Evolutionary conservation across 1,140 invertebrate genomes (phyloP).

Genomic region (Cyphomyrmex costatus): DNA sequence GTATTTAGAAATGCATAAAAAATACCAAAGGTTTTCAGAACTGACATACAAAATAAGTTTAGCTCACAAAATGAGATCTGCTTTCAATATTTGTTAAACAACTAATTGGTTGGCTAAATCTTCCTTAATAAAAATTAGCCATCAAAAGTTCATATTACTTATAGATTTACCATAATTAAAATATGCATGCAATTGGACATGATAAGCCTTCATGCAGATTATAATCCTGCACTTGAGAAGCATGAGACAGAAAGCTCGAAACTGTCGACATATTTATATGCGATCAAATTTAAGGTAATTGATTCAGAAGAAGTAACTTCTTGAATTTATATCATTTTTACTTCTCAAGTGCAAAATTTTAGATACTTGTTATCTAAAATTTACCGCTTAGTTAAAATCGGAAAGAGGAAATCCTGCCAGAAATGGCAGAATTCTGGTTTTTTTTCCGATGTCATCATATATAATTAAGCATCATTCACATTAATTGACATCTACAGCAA

Average conservation of each 20-base stretch:
- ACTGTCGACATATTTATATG: not conserved
- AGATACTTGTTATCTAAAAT: constrained; percentile 10
- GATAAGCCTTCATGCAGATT: constrained; percentile 40
- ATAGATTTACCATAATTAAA: constrained; percentile 21
- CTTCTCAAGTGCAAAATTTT: constrained; percentile 35
- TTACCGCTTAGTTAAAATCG: not conserved
- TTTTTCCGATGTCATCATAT: not conserved
- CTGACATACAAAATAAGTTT: not conserved
- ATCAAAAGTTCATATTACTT: not conserved
- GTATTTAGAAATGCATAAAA: constrained; percentile 16
- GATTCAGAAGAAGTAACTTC: not conserved
- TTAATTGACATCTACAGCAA: constrained; percentile 15
- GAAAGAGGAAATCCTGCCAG: too few relatives aligned
- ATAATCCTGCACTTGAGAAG: constrained; percentile 39
- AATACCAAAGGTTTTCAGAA: not conserved
- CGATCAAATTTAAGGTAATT: not conserved
- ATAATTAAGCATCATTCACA: constrained; percentile 50
- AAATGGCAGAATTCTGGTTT: too few relatives aligned
- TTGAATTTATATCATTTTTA: not conserved
- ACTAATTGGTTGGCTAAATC: constrained; percentile 16
- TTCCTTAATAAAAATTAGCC: not conserved
- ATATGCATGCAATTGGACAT: constrained; percentile 44
- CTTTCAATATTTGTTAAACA: constrained; percentile 20
- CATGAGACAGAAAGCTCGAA: not conserved
- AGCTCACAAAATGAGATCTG: constrained; percentile 5